Conservation (phyloP, 2,888 invertebrate genomes). For the Tetrapedia diversipes region DNA sequence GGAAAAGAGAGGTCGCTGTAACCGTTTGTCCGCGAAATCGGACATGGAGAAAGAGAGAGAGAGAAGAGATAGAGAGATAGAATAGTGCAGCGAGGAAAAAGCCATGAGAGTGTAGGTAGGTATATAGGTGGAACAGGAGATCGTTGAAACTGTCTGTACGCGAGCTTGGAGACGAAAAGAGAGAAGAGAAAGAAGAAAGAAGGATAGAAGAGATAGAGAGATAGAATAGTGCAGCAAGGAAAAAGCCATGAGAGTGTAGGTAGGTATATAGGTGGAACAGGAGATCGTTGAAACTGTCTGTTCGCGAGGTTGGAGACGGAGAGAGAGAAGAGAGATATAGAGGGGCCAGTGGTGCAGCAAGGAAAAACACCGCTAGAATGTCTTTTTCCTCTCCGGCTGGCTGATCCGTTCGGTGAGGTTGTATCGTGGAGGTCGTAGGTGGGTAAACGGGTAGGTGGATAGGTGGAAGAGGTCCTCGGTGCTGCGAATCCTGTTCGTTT, state of each 20-base stretch:
- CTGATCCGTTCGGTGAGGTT: slow-evolving; percentile 41
- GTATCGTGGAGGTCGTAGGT: slow-evolving; percentile 50
- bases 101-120: too few relatives aligned
- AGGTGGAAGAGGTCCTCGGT: slow-evolving; percentile 71
- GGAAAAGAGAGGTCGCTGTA: too few relatives aligned
- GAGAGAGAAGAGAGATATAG: background rate
- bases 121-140: too few relatives aligned
- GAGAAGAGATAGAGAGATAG: background rate
- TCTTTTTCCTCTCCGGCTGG: slow-evolving; percentile 24
- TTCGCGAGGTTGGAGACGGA: background rate
- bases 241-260: too few relatives aligned
- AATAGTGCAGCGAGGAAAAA: slow-evolving; percentile 5
- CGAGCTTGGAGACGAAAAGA: too few relatives aligned
- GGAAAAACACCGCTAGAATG: slow-evolving; percentile 1
- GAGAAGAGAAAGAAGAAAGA: too few relatives aligned
- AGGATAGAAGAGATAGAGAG: too few relatives aligned
- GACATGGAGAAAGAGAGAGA: background rate
- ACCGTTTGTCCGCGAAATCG: too few relatives aligned
- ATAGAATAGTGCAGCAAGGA: too few relatives aligned
- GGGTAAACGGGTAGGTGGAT: slow-evolving; percentile 57
- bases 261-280: too few relatives aligned
- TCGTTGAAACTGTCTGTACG: too few relatives aligned
- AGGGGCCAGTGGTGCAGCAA: background rate
- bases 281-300: too few relatives aligned
- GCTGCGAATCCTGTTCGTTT: slow-evolving; percentile 57